phyloP scores from a whole-genome alignment of 2,888 invertebrate genomes.

The Dysmachus trigonus region DNA sequence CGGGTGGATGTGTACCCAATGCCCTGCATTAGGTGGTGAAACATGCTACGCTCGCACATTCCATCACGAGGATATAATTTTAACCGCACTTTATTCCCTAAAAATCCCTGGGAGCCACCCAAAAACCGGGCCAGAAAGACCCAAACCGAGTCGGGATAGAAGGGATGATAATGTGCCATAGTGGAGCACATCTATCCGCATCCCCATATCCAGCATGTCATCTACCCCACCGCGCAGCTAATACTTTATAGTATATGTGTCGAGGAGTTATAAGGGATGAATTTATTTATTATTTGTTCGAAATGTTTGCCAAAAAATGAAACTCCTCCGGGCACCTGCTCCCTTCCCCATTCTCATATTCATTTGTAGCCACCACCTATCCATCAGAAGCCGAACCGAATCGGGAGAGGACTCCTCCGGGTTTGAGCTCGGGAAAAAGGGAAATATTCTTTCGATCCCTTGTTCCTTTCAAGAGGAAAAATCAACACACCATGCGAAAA shows the following conservation, averaged over 20 bases:
- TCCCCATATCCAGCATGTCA: not conserved
- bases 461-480: slow-evolving; percentile 36
- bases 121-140: not conserved
- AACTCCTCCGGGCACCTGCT: not conserved
- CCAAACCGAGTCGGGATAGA: not conserved
- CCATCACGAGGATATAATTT: not conserved
- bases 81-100: slow-evolving; percentile 15
- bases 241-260: not conserved
- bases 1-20: too few species aligned
- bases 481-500: slow-evolving; percentile 33
- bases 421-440: not conserved
- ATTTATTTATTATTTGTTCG: slow-evolving; percentile 41
- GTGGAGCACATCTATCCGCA: not conserved
- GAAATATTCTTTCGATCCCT: slow-evolving; percentile 40
- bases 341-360: not conserved
- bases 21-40: not conserved
- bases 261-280: slow-evolving; percentile 19
- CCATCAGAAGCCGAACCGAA: not conserved
- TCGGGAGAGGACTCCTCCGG: not conserved
- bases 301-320: slow-evolving; percentile 40
- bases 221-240: not conserved
- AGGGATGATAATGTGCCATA: not conserved
- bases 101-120: not conserved
- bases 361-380: not conserved
- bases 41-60: slow-evolving; percentile 3